Evolutionary conservation across 2,888 invertebrate genomes (phyloP).

Genomic region (Crossocerus cetratus): DNA sequence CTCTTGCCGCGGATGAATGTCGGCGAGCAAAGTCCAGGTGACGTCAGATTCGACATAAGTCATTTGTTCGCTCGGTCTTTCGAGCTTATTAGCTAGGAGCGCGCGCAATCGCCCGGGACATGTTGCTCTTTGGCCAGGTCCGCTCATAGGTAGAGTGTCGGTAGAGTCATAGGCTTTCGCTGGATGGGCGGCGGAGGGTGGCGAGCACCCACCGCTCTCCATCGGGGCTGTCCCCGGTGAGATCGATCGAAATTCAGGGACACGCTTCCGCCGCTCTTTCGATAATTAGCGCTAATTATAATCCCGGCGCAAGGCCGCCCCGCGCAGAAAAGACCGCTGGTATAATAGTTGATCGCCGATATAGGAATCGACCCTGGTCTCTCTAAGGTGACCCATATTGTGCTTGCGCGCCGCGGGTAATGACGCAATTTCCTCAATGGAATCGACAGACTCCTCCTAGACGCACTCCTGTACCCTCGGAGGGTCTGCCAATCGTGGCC

Average conservation of each 20-base stretch:
- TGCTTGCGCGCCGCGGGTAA: background rate
- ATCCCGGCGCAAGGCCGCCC: constrained; percentile 43
- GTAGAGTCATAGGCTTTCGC: no score
- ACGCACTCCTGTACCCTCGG: no score
- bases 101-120: no score
- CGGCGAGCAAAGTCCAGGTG: constrained; percentile 25
- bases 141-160: no score
- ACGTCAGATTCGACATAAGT: constrained; percentile 22
- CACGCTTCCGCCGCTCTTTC: constrained; percentile 30
- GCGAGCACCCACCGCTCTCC: no score
- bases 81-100: no score
- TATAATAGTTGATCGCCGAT: constrained; percentile 28
- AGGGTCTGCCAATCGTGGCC: no score
- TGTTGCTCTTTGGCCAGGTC: no score
- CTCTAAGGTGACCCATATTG: constrained; percentile 49
- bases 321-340: constrained; percentile 12
- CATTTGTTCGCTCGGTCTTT: no score
- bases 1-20: background rate
- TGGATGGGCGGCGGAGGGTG: no score
- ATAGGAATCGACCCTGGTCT: constrained; percentile 43
- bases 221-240: background rate
- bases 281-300: constrained; percentile 55
- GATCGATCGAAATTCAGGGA: constrained; percentile 49
- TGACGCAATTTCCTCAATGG: no score
- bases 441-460: no score